Evolutionary conservation across 2,113 vertebrate species (phyloP), one percentile per base, ranked within the genome.

Genomic region (Istiophorus platypterus): DNA sequence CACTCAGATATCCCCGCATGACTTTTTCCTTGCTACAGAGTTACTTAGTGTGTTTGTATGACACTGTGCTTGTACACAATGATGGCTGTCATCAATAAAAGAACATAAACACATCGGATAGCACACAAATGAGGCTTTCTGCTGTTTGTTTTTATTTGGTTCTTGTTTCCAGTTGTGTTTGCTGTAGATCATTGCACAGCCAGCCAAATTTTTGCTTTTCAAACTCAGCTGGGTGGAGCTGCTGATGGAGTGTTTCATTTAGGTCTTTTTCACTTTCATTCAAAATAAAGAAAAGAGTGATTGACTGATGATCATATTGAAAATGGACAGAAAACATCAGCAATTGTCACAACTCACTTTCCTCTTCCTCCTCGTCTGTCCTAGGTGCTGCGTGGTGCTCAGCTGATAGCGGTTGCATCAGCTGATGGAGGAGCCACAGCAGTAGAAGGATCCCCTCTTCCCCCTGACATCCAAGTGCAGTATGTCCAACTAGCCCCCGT

Each of bases 401-500:
- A 99, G 90, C 92, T 99, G 24, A 99, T 99, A 57, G 98, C 98
- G 0, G 97, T 99, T 66, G 97, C 98, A 1, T 99, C 98, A n/a
- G 95, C 97, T 0, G 98, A 99, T 77, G 95, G 97, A 0, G 90
- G 95, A 0, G 85, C 97, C 0, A 93, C 96, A 0, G 95, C 95
- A 0, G 97, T 99, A 0, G 98, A 99, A 0, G 96, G 97, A 0
- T 97, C 97, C 0, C 81, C 97, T 0, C 96, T 99, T 6, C 98
- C 96, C 37, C 96, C 96, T 7, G 98, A 99, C 86, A 99, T 99
- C 89, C 98, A 99, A 91, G 98, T 99, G 76, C 98, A 99, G 65
- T 99, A 99, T 7, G 98, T 99, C 74, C 98, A 99, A 87, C 95
- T 99, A 72, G 98, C 97, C 0, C 97, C 98, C 0, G 98, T 99